These are phyloP conservation scores for Meloidogyne floridensis DNA, from an alignment of 1,140 invertebrate genomes.

Conservation along the genomic window DNA sequence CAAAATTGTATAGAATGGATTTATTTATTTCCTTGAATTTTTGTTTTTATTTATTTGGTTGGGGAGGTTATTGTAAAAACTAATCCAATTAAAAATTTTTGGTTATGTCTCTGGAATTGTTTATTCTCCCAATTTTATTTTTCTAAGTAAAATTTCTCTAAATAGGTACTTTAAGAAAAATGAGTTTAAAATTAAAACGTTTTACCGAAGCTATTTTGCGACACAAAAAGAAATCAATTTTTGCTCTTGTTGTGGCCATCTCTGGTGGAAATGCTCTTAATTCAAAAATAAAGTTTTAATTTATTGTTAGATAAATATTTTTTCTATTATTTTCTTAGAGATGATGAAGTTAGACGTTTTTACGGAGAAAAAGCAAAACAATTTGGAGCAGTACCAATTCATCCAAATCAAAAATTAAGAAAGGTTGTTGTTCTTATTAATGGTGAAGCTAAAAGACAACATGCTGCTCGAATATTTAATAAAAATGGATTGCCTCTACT, in stretches of 20 bases:
- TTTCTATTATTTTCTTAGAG: constrained; percentile 36
- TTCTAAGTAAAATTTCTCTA: too few relatives aligned
- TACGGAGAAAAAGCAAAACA: constrained; percentile 40
- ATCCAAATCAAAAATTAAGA: constrained; percentile 22
- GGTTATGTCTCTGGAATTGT: too few relatives aligned
- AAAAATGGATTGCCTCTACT: constrained; percentile 46
- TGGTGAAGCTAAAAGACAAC: constrained; percentile 33
- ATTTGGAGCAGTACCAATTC: constrained; percentile 27
- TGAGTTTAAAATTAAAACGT: background rate
- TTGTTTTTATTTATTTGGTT: too few relatives aligned
- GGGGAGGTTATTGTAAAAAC: too few relatives aligned
- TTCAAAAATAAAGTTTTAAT: constrained; percentile 12
- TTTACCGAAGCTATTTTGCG: constrained; percentile 26
- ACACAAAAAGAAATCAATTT: constrained; percentile 50
- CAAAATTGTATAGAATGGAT: too few relatives aligned
- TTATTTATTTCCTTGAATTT: too few relatives aligned
- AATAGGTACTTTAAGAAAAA: background rate
- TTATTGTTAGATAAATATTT: background rate
- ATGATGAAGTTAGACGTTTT: constrained; percentile 36
- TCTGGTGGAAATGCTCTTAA: constrained; percentile 17
- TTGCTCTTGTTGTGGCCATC: constrained; percentile 24
- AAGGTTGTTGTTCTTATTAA: constrained; percentile 45
- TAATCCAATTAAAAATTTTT: too few relatives aligned
- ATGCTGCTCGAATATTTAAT: constrained; percentile 32
- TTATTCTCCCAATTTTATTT: too few relatives aligned